Conservation (phyloP, 1,140 invertebrate species). For the Euschistus heros region DNA sequence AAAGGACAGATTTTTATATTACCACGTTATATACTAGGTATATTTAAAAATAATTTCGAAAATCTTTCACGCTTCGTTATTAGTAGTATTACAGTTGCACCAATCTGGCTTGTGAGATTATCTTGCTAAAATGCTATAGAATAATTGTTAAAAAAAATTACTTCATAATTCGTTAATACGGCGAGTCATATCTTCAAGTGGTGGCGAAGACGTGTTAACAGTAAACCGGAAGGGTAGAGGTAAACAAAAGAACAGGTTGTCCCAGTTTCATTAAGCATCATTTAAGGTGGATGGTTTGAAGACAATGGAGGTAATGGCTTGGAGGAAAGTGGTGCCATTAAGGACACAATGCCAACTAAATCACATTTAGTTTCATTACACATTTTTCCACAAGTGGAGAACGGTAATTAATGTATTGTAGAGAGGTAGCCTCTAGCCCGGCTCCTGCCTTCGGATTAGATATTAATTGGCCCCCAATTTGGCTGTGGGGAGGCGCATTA, state of each 20-base stretch:
- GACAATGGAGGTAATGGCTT: background rate
- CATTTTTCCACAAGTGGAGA: conserved; percentile 22
- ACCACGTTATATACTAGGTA: too few species aligned
- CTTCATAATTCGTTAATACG: too few species aligned
- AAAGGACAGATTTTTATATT: too few species aligned
- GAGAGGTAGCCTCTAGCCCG: background rate
- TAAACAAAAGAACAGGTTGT: background rate
- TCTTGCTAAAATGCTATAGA: too few species aligned
- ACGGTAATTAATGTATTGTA: conserved; percentile 23
- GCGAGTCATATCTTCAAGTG: too few species aligned
- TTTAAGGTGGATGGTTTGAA: conserved; percentile 3
- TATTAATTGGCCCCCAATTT: conserved; percentile 28
- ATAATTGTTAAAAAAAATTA: too few species aligned
- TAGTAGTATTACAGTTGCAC: too few species aligned
- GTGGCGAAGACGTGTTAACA: too few species aligned
- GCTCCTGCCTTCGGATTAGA: conserved; percentile 12
- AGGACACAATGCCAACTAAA: conserved; percentile 12
- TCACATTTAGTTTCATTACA: conserved; percentile 23
- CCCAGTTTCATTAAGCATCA: background rate
- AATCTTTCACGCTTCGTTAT: too few species aligned
- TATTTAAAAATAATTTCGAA: too few species aligned
- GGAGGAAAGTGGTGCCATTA: conserved; percentile 4
- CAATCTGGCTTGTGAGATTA: too few species aligned
- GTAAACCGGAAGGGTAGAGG: too few species aligned
- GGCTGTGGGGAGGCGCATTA: conserved; percentile 10